Evolutionary conservation across 2,888 invertebrate genomes (phyloP).

Genomic region (Chaetogeoica ovagalla): DNA sequence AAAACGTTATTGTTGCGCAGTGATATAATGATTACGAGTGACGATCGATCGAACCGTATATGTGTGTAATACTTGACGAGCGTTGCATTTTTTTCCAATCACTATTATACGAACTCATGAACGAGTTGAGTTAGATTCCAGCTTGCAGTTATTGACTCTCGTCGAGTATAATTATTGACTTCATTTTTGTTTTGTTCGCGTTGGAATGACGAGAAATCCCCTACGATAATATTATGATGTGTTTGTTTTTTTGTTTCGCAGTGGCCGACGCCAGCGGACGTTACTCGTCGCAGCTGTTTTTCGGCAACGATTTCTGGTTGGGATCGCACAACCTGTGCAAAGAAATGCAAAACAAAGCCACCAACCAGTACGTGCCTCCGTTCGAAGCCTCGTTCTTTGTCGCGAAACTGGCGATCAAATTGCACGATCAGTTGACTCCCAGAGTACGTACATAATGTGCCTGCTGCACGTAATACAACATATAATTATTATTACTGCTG

Average conservation of each 20-base stretch:
- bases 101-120: too few relatives aligned
- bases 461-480: too few relatives aligned
- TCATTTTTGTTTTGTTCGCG: too few relatives aligned
- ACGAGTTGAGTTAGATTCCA: too few relatives aligned
- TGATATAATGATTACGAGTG: neutral
- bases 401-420: conserved; percentile 65
- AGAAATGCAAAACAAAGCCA: conserved; percentile 58
- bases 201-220: too few relatives aligned
- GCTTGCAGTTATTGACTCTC: too few relatives aligned
- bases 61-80: too few relatives aligned
- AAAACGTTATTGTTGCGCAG: too few relatives aligned
- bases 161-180: too few relatives aligned
- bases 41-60: neutral
- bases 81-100: too few relatives aligned
- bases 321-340: conserved; percentile 73
- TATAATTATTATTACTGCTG: too few relatives aligned
- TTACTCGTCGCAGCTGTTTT: conserved; percentile 78
- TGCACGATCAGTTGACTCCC: conserved; percentile 63
- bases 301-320: conserved; percentile 81
- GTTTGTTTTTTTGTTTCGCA: conserved; percentile 58
- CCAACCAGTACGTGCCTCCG: conserved; percentile 63
- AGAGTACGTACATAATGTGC: conserved; percentile 61
- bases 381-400: conserved; percentile 72
- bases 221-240: too few relatives aligned
- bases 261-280: conserved; percentile 76